Base-by-base conservation (phyloP, 2,797 vertebrate species). In the Dendrocincla fuliginosa region DNA sequence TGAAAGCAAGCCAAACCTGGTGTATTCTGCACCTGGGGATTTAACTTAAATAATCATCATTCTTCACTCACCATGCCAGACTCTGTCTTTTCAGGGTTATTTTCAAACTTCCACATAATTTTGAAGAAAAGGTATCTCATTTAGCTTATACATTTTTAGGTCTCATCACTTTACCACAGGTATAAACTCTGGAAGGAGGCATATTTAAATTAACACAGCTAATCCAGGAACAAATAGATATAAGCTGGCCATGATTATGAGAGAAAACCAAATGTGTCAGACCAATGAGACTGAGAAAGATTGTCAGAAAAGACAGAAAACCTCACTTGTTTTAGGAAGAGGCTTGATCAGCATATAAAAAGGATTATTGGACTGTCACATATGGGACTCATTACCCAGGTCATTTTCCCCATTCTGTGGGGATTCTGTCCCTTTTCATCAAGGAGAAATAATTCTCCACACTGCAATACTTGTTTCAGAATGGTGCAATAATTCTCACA, bases 311-410 rank as follows among this genome's bases (percentile, higher is more conserved):
- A 67, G 55, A 74, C 39, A 76, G 47, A 78, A 90, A 91, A 49
- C 35, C 39, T 67, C 30, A 6, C 65, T 81, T 81, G 69, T 73
- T 95, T 88, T 82, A 71, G 68, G 52, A 81, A 90, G 55, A 90
- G 32, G 27, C 35, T 95, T 86, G 63, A 91, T 93, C 50, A 91
- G 55, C 84, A 88, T 88, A 95, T 82, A 76, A 90, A 95, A 91
- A 56, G 59, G 74, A 71, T 90, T 86, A 84, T 32, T 76, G 80
- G 79, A 76, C 47, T 49, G 30, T 47, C 77, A 76, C 93, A 88
- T 93, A 94, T 35, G 77, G 85, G 74, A 81, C 55, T 94, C n/a
- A 73, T 88, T 93, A 84, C 39, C n/a, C 53, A 88, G 55, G 57
- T 55, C 2, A 84, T 68, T 87, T 93, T 81, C 39, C 20, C 20